A percentile compares a stretch with the other conserved stretches of the same genome.
Evolutionary conservation across 2,797 vertebrate genomes (phyloP).

Genomic region (Merluccius polli): DNA sequence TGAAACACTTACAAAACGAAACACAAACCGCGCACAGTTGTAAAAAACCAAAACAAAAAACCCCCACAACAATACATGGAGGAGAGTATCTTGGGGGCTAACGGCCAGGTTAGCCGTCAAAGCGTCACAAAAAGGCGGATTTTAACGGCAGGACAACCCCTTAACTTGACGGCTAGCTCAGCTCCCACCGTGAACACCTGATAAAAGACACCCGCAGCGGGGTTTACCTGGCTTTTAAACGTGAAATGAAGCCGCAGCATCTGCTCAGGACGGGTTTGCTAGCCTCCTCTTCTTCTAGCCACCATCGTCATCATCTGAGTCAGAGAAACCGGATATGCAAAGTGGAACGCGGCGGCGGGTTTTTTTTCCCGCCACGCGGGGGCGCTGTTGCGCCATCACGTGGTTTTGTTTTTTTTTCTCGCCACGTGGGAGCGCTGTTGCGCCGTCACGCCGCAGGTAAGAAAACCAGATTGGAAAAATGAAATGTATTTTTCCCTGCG

Average conservation of each 20-base stretch:
- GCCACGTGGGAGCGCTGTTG: too few species aligned
- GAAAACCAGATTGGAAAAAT: too few species aligned
- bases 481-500: too few species aligned
- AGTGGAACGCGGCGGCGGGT: neutral
- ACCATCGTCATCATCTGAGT: slow-evolving; percentile 44
- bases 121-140: neutral
- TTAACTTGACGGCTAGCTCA: neutral
- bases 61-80: too few species aligned
- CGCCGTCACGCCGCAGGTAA: too few species aligned
- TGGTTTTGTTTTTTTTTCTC: too few species aligned
- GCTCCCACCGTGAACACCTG: neutral
- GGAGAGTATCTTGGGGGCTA: neutral
- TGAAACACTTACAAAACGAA: too few species aligned
- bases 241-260: slow-evolving; percentile 34
- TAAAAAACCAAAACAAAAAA: neutral
- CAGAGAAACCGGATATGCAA: slow-evolving; percentile 68
- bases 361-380: slow-evolving; percentile 24
- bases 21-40: neutral
- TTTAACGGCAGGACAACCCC: neutral
- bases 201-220: neutral
- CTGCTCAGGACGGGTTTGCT: slow-evolving; percentile 24
- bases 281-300: slow-evolving; percentile 38
- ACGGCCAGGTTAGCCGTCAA: neutral
- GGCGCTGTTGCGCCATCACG: slow-evolving; percentile 40
- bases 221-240: slow-evolving; percentile 35